Conservation (phyloP, 2,113 vertebrate species). For the Callipepla californica region DNA sequence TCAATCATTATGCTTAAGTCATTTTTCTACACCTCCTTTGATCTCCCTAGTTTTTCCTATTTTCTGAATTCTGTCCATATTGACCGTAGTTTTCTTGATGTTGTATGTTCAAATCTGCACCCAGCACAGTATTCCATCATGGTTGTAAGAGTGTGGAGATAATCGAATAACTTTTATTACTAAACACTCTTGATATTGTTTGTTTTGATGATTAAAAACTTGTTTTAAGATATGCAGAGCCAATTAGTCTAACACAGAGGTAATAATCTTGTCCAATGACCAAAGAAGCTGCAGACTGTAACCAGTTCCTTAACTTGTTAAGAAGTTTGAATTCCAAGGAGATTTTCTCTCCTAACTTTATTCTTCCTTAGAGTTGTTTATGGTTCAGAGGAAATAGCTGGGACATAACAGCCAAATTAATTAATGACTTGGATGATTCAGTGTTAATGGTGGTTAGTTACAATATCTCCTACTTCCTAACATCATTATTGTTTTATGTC, state of each 20-base stretch:
- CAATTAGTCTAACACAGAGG: background rate
- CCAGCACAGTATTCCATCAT: background rate
- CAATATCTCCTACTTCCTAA: background rate
- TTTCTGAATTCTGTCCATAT: background rate
- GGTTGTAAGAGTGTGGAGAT: background rate
- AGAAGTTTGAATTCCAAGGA: background rate
- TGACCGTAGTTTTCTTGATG: background rate
- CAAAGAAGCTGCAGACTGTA: background rate
- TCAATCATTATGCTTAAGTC: background rate
- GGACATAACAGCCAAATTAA: background rate
- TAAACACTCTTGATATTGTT: background rate
- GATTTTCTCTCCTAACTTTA: background rate
- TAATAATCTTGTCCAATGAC: background rate
- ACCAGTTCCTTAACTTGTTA: rapidly evolving
- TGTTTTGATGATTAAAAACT: background rate
- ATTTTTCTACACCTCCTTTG: background rate
- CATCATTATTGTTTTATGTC: background rate
- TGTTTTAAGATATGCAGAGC: background rate
- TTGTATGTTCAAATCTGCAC: background rate
- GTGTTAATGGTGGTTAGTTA: background rate
- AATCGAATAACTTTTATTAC: background rate
- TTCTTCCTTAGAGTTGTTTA: background rate
- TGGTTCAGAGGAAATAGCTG: background rate
- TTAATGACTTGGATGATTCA: background rate
- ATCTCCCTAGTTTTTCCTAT: background rate